A percentile compares a stretch with the other conserved stretches of the same genome.
Conservation (phyloP, 2,113 vertebrate genomes). For the Cyanoramphus novaezelandiae region DNA sequence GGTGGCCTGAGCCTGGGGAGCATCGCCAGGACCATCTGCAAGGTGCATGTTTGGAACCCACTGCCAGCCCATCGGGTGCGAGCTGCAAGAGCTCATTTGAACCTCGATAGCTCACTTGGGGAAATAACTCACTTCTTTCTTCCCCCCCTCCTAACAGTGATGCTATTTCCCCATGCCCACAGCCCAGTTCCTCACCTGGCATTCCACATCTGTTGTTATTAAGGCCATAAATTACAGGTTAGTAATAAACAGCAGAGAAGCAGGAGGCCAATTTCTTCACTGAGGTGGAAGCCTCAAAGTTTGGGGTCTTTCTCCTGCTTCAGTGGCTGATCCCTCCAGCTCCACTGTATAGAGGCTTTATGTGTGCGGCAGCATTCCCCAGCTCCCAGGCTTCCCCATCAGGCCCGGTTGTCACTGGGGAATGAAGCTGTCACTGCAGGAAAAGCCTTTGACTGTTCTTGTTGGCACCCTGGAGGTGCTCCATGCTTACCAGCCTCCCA, state of each 20-base stretch:
- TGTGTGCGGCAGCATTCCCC: not conserved
- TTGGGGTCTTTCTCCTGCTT: not conserved
- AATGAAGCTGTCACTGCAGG: constrained; percentile 50
- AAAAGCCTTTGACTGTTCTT: constrained; percentile 1
- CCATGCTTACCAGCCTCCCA: constrained; percentile 28
- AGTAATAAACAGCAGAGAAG: not conserved
- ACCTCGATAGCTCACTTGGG: not conserved
- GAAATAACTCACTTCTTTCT: not conserved
- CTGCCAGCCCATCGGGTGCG: not conserved
- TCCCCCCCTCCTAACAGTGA: not conserved
- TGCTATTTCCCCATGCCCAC: not conserved
- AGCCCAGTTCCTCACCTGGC: not conserved
- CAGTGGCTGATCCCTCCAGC: not conserved
- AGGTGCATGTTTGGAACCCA: not conserved
- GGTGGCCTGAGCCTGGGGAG: not conserved
- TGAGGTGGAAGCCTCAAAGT: not conserved
- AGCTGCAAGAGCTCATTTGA: not conserved
- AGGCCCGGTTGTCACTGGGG: not conserved
- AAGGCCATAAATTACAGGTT: constrained; percentile 4
- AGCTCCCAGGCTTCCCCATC: accelerated
- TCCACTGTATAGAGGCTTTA: not conserved
- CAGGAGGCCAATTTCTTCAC: not conserved
- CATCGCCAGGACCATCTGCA: not conserved
- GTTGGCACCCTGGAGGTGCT: constrained; percentile 35
- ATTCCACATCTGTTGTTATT: constrained; percentile 9